phyloP scores from a whole-genome alignment of 2,113 vertebrate species.

The Pelobates fuscus region DNA sequence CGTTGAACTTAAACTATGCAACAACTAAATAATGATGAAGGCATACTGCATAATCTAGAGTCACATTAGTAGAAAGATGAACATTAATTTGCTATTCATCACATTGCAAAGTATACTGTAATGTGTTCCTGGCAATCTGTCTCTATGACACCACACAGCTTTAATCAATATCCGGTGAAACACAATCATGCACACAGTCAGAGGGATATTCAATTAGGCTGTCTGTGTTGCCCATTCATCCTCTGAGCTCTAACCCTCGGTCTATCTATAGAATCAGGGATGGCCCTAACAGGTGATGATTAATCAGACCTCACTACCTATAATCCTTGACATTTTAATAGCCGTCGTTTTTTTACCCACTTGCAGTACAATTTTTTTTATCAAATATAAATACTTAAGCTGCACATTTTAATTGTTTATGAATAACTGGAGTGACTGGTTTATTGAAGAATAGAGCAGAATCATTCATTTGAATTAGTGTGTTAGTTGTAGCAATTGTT shows the following conservation, averaged over 20 bases:
- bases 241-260: slow-evolving; percentile 9
- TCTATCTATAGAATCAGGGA: slow-evolving; percentile 11
- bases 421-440: too few relatives aligned
- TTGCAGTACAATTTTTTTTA: too few relatives aligned
- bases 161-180: slow-evolving; percentile 19
- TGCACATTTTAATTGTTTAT: too few relatives aligned
- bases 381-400: too few relatives aligned
- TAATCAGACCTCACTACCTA: background rate
- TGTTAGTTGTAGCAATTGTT: too few relatives aligned
- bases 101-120: background rate
- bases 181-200: background rate
- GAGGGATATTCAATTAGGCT: slow-evolving; percentile 18
- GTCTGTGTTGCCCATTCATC: slow-evolving; percentile 12
- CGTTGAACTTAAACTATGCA: too few relatives aligned
- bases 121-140: too few relatives aligned
- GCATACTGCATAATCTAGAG: background rate
- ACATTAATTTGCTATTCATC: slow-evolving; percentile 9
- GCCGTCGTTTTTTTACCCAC: too few relatives aligned
- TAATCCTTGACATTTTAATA: slow-evolving; percentile 6
- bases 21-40: background rate
- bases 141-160: background rate
- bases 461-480: too few relatives aligned
- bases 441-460: too few relatives aligned
- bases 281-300: slow-evolving; percentile 6
- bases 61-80: background rate